Evolutionary conservation across 2,797 vertebrate species (phyloP).

Genomic region (Bradypus variegatus): DNA sequence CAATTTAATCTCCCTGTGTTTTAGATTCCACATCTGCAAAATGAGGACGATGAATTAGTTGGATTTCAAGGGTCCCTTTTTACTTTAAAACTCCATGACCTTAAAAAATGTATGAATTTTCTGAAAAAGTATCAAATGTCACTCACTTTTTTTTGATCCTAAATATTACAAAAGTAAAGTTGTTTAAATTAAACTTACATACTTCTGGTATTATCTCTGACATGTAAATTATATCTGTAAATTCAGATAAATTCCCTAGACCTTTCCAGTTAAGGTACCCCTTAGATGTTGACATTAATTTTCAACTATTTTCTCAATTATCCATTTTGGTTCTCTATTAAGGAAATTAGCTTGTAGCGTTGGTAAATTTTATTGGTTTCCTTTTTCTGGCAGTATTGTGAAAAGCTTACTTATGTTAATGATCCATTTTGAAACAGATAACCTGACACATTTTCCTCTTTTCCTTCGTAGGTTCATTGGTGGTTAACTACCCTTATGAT

Average conservation of each 20-base stretch:
- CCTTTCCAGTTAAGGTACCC: background rate
- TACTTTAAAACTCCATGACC: slow-evolving; percentile 5
- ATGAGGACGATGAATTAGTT: background rate
- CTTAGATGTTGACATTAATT: background rate
- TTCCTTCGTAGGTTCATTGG: slow-evolving; percentile 85
- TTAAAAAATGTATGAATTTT: slow-evolving; percentile 28
- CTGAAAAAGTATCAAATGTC: background rate
- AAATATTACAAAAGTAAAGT: slow-evolving; percentile 24
- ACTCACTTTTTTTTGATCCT: slow-evolving; percentile 21
- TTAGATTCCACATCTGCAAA: slow-evolving; percentile 16
- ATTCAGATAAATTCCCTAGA: slow-evolving; percentile 23
- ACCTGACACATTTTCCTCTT: slow-evolving; percentile 37
- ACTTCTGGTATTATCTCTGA: background rate
- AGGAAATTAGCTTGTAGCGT: background rate
- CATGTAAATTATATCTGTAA: background rate
- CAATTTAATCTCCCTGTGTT: background rate
- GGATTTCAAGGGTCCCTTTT: background rate
- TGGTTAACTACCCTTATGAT: slow-evolving; percentile 97
- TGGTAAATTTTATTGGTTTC: slow-evolving; percentile 40
- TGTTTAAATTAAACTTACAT: slow-evolving; percentile 10
- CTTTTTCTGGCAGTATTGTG: background rate
- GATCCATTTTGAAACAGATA: slow-evolving; percentile 23
- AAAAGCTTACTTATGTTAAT: slow-evolving; percentile 32
- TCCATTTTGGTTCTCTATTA: background rate
- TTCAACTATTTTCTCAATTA: background rate